These are phyloP conservation scores for Platorchestia sp. DNA, from an alignment of 1,140 invertebrate genomes.

Conservation along the genomic window DNA sequence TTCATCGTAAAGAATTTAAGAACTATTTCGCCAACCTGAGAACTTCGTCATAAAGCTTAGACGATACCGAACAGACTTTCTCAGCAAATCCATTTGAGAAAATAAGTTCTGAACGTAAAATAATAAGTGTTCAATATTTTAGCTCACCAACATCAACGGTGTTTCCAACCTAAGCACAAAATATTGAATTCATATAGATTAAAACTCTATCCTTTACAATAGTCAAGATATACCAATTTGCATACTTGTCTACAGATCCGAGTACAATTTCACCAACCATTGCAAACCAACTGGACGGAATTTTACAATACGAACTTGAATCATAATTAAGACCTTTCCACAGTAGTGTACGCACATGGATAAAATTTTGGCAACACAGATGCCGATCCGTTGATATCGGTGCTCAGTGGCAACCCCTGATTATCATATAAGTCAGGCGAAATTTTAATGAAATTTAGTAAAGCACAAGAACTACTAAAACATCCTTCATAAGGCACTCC, in stretches of 20 bases:
- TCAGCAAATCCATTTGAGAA: too few species aligned
- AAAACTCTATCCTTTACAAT: neutral
- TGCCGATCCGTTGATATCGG: neutral
- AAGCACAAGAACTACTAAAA: too few species aligned
- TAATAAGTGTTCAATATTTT: too few species aligned
- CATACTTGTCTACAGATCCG: neutral
- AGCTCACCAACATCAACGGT: too few species aligned
- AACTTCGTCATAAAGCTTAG: neutral
- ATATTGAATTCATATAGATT: neutral
- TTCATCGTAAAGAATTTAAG: neutral
- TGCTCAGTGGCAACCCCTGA: neutral
- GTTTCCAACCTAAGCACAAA: neutral
- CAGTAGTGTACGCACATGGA: neutral
- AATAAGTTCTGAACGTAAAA: too few species aligned
- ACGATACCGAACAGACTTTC: neutral
- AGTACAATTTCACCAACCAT: too few species aligned
- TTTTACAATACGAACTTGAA: too few species aligned
- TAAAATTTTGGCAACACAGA: neutral
- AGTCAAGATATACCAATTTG: neutral
- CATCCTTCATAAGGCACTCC: neutral
- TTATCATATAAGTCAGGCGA: neutral
- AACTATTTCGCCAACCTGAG: neutral
- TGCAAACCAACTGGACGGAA: too few species aligned
- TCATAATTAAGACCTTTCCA: neutral
- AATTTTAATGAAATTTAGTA: neutral